phyloP scores from a whole-genome alignment of 2,888 invertebrate genomes.

The Leuctra nigra region DNA sequence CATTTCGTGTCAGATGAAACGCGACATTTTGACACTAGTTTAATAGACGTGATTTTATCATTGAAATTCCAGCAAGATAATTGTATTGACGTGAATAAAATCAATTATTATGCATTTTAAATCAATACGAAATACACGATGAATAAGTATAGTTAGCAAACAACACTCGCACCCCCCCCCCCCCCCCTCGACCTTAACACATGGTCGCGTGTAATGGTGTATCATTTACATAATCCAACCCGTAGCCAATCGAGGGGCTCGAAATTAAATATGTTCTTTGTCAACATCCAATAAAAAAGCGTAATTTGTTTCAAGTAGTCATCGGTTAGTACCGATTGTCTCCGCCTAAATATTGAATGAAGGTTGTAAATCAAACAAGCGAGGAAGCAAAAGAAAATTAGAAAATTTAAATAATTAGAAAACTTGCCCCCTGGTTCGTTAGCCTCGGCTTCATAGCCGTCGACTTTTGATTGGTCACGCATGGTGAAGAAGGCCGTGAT shows the following conservation, averaged over 20 bases:
- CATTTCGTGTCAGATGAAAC: no score
- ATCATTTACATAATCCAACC: slow-evolving; percentile 5
- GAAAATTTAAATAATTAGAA: background rate
- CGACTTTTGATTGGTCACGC: slow-evolving; percentile 6
- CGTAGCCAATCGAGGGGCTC: slow-evolving; percentile 3
- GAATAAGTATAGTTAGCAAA: no score
- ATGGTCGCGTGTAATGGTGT: no score
- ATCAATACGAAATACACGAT: no score
- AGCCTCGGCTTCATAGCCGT: background rate
- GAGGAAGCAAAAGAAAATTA: background rate
- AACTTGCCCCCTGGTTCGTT: background rate
- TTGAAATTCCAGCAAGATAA: no score
- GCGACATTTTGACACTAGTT: no score
- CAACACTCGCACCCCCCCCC: no score
- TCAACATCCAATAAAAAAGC: slow-evolving; percentile 14
- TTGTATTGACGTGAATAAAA: no score
- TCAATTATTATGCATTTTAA: no score
- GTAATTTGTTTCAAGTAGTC: slow-evolving; percentile 17
- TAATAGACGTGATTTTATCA: no score
- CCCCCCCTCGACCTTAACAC: no score
- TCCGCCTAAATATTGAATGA: background rate
- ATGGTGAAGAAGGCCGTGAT: background rate
- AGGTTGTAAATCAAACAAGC: background rate
- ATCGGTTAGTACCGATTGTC: slow-evolving; percentile 3
- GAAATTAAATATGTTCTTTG: slow-evolving; percentile 11